Conservation (phyloP, 2,797 vertebrate species). For the Poeciliopsis gracilis region DNA sequence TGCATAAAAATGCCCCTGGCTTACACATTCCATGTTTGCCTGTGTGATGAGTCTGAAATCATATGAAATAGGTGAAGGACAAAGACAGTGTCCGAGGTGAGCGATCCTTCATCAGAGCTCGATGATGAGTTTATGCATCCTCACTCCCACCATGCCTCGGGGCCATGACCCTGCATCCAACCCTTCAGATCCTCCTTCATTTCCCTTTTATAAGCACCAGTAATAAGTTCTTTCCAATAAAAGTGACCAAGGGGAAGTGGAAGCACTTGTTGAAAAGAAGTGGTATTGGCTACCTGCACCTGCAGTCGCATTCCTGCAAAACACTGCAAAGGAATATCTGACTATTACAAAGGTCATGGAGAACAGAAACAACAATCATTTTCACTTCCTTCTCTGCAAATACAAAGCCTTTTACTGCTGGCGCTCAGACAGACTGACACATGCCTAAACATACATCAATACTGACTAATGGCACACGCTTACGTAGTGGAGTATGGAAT, state of each 20-base stretch:
- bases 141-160: constrained; percentile 72
- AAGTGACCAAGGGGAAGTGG: constrained; percentile 41
- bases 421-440: constrained; percentile 65
- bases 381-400: constrained; percentile 55
- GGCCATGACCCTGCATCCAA: constrained; percentile 85
- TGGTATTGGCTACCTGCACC: constrained; percentile 45
- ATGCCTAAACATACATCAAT: constrained; percentile 40
- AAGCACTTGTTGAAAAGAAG: constrained; percentile 66
- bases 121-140: constrained; percentile 89
- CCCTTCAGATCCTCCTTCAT: constrained; percentile 89
- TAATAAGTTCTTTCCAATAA: constrained; percentile 87
- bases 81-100: constrained; percentile 57
- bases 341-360: constrained; percentile 63
- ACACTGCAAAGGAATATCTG: constrained; percentile 43
- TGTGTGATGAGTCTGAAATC: constrained; percentile 63
- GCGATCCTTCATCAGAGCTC: constrained; percentile 84
- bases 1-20: constrained; percentile 64
- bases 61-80: constrained; percentile 72
- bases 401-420: constrained; percentile 46
- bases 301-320: constrained; percentile 29
- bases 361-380: constrained; percentile 62
- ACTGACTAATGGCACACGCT: constrained; percentile 27
- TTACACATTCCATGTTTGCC: constrained; percentile 63
- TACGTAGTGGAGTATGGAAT: constrained; percentile 49
- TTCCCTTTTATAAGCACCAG: constrained; percentile 89